Conservation (phyloP, 2,888 invertebrate genomes). For the Conops quadrifasciatus region DNA sequence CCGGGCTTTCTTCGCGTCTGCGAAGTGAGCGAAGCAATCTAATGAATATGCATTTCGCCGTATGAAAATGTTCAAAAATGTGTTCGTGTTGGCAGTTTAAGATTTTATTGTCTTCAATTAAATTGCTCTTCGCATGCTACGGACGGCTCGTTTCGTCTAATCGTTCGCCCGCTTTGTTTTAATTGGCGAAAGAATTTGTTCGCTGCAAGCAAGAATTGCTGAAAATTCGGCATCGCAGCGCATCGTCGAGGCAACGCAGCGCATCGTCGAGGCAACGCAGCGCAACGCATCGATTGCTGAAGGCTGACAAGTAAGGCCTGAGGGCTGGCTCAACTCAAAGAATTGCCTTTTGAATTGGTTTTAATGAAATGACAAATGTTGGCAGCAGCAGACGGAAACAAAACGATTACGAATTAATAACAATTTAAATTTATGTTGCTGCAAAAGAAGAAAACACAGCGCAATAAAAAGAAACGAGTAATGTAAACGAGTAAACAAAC, state of each 20-base stretch:
- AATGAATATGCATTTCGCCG: constrained; percentile 1
- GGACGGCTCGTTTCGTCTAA: background rate
- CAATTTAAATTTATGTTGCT: background rate
- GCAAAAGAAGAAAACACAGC: no score
- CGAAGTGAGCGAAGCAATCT: background rate
- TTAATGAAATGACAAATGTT: constrained; percentile 5
- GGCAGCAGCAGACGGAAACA: background rate
- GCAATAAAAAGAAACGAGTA: no score
- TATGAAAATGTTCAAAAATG: background rate
- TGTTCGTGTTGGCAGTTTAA: no score
- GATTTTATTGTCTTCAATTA: no score
- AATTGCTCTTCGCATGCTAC: no score
- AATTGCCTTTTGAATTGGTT: background rate
- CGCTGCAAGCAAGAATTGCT: background rate
- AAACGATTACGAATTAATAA: background rate
- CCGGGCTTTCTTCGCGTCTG: no score
- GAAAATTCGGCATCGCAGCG: no score
- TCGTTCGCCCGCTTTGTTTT: background rate
- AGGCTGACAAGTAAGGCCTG: no score
- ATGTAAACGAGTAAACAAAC: no score
- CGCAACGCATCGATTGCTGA: no score
- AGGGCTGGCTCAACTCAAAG: background rate
- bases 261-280: no score
- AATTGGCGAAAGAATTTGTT: constrained; percentile 1
- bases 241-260: no score